Base-by-base conservation (phyloP, 2,797 vertebrate genomes). In the Lacerta agilis region DNA sequence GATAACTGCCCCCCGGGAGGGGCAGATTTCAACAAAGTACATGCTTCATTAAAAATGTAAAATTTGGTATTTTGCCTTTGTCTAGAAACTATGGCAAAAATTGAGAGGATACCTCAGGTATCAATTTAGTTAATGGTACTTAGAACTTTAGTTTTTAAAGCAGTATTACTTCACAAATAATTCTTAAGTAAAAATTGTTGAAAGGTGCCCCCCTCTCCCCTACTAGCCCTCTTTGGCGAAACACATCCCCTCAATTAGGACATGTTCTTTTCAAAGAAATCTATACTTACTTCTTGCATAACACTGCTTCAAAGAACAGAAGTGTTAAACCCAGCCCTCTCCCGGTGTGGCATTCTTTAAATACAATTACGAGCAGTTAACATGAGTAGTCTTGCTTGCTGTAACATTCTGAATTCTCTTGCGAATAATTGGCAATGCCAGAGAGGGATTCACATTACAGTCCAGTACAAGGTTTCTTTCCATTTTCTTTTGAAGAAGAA, bases 401-500 rank as follows among this genome's bases (percentile, higher is more conserved):
- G 1, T 9, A 36, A 33, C 72, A 23, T 77, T 87, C 49, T 90
- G 83, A 38, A n/a, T 82, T 27, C 0, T 86, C 15, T 55, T 38
- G 66, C 76, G 82, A 82, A 27, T 83, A 90, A 82, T 36, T 80
- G 17, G 27, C 69, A 78, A 1, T 61, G 36, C 0, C 0, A 93
- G 69, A 66, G 8, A 89, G 64, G 23, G 64, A 82, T 69, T 85
- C 66, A 79, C 49, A 90, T 45, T 11, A 33, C 5, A 72, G 13
- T 79, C 66, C 82, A 72, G 86, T 1, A 81, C 55, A 91, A 41
- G 6, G 33, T 4, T 61, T 41, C 83, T 88, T 71, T n/a, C 3
- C 76, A 25, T 0, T 45, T 89, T 29, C 36, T 25, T n/a, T 20
- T 88, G 15, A 78, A 90, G 90, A 84, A 73, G 89, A 92, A 85